phyloP scores from a whole-genome alignment of 2,797 vertebrate species.

The Coreius guichenoti region DNA sequence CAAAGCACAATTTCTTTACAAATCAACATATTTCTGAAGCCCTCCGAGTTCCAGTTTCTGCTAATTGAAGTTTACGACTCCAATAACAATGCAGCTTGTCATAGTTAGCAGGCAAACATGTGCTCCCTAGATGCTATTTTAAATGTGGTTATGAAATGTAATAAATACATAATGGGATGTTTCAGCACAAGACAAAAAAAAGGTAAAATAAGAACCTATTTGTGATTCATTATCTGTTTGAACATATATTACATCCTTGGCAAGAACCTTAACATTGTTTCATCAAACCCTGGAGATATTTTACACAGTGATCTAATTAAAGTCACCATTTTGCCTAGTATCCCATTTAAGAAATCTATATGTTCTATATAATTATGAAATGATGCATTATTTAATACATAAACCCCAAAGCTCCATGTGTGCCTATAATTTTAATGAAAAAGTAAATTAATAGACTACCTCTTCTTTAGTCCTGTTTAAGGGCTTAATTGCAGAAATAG shows the following conservation, averaged over 20 bases:
- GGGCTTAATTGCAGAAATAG: slow-evolving; percentile 77
- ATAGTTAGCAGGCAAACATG: slow-evolving; percentile 74
- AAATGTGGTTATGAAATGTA: slow-evolving; percentile 76
- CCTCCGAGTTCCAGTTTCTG: slow-evolving; percentile 8
- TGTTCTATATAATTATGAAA: slow-evolving; percentile 88
- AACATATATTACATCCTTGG: slow-evolving; percentile 83
- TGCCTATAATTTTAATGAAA: slow-evolving; percentile 84
- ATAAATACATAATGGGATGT: slow-evolving; percentile 72
- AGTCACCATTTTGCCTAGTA: slow-evolving; percentile 79
- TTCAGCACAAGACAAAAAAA: slow-evolving; percentile 70
- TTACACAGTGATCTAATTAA: slow-evolving; percentile 86
- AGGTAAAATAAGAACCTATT: slow-evolving; percentile 78
- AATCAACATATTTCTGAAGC: slow-evolving; percentile 14
- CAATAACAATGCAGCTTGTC: slow-evolving; percentile 55
- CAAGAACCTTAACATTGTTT: slow-evolving; percentile 84
- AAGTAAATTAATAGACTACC: slow-evolving; percentile 82
- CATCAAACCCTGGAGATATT: slow-evolving; percentile 85
- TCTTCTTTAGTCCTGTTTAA: slow-evolving; percentile 78
- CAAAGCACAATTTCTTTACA: slow-evolving; percentile 25
- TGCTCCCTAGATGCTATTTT: slow-evolving; percentile 74
- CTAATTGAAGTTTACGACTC: slow-evolving; percentile 36
- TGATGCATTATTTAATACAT: slow-evolving; percentile 86
- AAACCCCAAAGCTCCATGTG: slow-evolving; percentile 82
- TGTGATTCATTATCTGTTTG: slow-evolving; percentile 84
- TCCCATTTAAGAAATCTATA: slow-evolving; percentile 86